These are phyloP conservation scores for Calyptomena viridis DNA, from an alignment of 2,113 vertebrate genomes.

Conservation along the genomic window DNA sequence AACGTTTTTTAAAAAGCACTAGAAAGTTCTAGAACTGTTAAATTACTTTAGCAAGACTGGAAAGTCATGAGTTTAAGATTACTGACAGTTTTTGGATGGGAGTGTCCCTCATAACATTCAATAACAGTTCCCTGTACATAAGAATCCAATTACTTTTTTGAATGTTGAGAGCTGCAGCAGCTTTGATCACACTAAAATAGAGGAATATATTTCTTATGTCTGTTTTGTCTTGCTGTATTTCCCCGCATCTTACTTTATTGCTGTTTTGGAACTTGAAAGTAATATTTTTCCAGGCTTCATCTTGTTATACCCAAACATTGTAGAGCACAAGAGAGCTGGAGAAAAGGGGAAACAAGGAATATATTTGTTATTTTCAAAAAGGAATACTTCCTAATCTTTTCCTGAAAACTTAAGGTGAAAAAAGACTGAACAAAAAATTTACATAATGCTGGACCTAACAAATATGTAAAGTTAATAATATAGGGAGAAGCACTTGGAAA, in stretches of 20 bases:
- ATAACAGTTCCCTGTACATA: background rate
- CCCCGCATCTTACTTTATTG: background rate
- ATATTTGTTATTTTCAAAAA: background rate
- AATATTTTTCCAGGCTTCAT: background rate
- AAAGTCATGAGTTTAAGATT: background rate
- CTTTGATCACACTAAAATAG: background rate
- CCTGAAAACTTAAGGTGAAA: background rate
- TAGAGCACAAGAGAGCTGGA: background rate
- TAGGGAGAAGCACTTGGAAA: background rate
- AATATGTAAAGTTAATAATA: background rate
- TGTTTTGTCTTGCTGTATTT: background rate
- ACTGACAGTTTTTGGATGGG: background rate
- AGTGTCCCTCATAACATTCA: background rate
- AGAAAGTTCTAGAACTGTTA: background rate
- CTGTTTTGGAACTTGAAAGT: background rate
- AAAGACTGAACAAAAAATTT: background rate
- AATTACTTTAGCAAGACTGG: slow-evolving; percentile 21
- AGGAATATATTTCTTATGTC: background rate
- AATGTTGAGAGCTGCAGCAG: background rate
- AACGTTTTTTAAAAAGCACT: background rate
- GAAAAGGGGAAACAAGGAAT: background rate
- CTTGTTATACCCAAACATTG: background rate
- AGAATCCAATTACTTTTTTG: background rate
- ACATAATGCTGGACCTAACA: background rate
- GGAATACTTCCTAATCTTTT: background rate